Conservation (phyloP, 2,113 vertebrate genomes). For the Dasyurus viverrinus region DNA sequence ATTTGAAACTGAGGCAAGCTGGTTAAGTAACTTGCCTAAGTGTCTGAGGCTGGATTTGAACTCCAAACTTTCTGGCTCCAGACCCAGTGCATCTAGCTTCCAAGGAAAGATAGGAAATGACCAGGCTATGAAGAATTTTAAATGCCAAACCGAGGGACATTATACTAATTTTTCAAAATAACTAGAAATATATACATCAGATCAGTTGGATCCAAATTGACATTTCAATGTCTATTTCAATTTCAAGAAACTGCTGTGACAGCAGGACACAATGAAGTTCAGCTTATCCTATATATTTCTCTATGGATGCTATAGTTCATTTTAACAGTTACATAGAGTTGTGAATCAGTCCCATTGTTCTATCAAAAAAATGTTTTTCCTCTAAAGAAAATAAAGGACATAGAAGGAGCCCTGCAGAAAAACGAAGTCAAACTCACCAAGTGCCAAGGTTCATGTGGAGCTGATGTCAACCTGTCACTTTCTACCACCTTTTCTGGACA, state of each 20-base stretch:
- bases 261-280: too few species aligned
- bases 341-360: not conserved
- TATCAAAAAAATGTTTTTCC: not conserved
- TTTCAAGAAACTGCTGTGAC: not conserved
- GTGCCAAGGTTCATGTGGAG: not conserved
- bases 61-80: not conserved
- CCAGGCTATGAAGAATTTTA: not conserved
- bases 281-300: not conserved
- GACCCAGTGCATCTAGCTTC: not conserved
- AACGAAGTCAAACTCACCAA: not conserved
- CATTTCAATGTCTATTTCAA: not conserved
- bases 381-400: not conserved
- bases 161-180: not conserved
- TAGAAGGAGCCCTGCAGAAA: not conserved
- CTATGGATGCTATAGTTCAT: not conserved
- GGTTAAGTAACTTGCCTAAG: not conserved
- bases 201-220: not conserved
- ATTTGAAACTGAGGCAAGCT: not conserved
- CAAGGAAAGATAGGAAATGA: not conserved
- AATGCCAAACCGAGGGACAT: not conserved
- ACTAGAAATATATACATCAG: not conserved
- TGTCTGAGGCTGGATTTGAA: not conserved
- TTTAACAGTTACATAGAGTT: not conserved
- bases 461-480: not conserved
- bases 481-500: not conserved